A percentile compares a stretch with the other conserved stretches of the same genome.
These are phyloP conservation scores for Heteromurus nitidus DNA, from an alignment of 2,888 invertebrate species.

Conservation along the genomic window DNA sequence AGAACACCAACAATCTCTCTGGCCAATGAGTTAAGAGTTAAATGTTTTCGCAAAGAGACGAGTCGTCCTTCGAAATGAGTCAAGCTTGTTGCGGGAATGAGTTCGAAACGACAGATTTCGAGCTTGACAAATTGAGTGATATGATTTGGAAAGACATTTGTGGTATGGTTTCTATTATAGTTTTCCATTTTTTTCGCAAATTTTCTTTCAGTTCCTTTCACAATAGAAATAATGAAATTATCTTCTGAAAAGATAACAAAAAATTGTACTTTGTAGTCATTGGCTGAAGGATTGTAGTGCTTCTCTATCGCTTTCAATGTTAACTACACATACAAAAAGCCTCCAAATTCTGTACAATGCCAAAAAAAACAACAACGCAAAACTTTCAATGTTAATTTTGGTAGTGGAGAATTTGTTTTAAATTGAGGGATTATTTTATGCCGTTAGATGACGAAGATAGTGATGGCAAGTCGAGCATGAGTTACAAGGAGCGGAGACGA, in stretches of 20 bases:
- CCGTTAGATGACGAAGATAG: slow-evolving; percentile 80
- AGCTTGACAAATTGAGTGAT: no score
- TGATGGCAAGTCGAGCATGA: slow-evolving; percentile 82
- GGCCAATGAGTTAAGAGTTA: slow-evolving; percentile 5
- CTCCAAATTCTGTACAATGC: background rate
- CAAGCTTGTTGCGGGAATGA: no score
- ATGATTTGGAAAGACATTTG: no score
- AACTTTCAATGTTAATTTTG: background rate
- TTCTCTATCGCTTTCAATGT: background rate
- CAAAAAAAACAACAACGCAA: background rate
- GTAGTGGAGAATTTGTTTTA: background rate
- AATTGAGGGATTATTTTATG: background rate
- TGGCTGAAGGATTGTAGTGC: slow-evolving; percentile 16
- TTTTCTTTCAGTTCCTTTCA: no score
- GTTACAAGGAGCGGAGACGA: slow-evolving; percentile 85
- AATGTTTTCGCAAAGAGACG: no score
- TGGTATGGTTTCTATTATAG: no score
- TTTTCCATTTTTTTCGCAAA: no score
- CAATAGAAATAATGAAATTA: no score
- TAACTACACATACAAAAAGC: no score
- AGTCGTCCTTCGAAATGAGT: no score
- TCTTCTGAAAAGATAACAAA: no score
- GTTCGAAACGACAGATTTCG: no score
- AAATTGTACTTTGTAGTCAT: slow-evolving; percentile 2
- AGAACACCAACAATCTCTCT: slow-evolving; percentile 15